phyloP scores from a whole-genome alignment of 2,113 vertebrate genomes.

The Epinephelus lanceolatus region DNA sequence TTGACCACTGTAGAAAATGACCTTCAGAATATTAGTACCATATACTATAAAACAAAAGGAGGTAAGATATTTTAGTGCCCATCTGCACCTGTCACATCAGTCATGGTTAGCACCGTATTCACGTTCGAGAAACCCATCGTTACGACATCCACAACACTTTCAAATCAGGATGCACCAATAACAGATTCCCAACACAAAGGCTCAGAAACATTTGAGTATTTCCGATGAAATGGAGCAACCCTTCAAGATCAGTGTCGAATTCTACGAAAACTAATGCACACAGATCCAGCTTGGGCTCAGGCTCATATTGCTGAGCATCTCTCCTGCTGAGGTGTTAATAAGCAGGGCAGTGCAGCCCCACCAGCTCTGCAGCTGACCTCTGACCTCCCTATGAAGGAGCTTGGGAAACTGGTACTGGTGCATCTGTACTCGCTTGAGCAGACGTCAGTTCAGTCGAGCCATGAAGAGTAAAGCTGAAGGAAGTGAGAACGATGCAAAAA shows the following conservation, averaged over 20 bases:
- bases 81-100: background rate
- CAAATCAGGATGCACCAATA: slow-evolving; percentile 31
- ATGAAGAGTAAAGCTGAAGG: background rate
- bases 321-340: no score
- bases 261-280: background rate
- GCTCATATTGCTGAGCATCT: background rate
- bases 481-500: background rate
- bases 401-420: background rate
- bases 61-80: background rate
- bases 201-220: no score
- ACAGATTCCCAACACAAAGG: background rate
- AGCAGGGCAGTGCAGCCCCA: background rate
- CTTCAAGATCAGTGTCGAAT: background rate
- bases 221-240: background rate
- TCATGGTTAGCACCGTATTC: background rate
- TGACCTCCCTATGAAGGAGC: background rate
- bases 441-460: background rate
- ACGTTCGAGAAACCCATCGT: slow-evolving; percentile 36
- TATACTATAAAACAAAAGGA: background rate
- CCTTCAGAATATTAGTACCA: background rate
- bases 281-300: background rate
- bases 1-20: background rate
- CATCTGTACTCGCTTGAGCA: background rate
- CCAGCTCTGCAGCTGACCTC: background rate
- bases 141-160: slow-evolving; percentile 46